phyloP scores from a whole-genome alignment of 2,888 invertebrate genomes.

The Hirtodrosophila histrioides region DNA sequence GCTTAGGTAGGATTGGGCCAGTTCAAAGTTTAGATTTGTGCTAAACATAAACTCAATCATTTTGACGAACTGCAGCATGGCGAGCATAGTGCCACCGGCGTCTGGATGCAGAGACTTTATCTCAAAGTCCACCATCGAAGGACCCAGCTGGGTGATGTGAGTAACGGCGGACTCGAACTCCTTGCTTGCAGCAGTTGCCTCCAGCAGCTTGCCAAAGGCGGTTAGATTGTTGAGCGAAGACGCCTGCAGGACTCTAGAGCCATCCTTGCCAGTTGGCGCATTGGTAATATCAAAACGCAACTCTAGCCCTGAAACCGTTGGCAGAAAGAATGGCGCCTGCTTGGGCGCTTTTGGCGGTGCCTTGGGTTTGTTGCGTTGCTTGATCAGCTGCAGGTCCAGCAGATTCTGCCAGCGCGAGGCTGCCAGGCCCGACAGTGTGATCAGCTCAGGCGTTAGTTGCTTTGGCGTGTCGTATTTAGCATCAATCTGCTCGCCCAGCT shows the following conservation, averaged over 20 bases:
- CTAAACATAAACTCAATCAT: conserved; percentile 89
- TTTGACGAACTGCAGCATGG: conserved; percentile 91
- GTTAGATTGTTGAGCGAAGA: conserved; percentile 88
- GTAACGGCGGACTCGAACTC: conserved; percentile 87
- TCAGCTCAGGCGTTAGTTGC: conserved; percentile 86
- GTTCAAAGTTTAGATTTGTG: conserved; percentile 93
- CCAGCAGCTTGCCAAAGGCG: conserved; percentile 88
- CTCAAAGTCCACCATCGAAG: conserved; percentile 94
- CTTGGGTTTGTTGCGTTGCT: conserved; percentile 95
- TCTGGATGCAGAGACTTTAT: conserved; percentile 91
- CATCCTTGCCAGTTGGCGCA: conserved; percentile 72
- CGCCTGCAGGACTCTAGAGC: conserved; percentile 86
- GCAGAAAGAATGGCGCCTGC: conserved; percentile 97
- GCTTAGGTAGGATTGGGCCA: conserved; percentile 94
- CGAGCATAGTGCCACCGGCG: conserved; percentile 88
- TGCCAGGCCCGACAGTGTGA: conserved; percentile 93
- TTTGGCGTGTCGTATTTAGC: conserved; percentile 82
- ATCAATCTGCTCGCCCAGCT: conserved; percentile 82
- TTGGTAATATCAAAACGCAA: conserved; percentile 91
- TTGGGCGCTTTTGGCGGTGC: conserved; percentile 92
- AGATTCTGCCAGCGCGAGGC: conserved; percentile 96
- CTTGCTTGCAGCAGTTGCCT: conserved; percentile 81
- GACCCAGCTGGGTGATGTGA: conserved; percentile 87
- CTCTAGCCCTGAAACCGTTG: conserved; percentile 93
- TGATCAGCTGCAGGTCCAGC: conserved; percentile 93